Evolutionary conservation across 2,797 vertebrate species (phyloP), one percentile per base, ranked within the genome.

Genomic region (Spea hammondii): DNA sequence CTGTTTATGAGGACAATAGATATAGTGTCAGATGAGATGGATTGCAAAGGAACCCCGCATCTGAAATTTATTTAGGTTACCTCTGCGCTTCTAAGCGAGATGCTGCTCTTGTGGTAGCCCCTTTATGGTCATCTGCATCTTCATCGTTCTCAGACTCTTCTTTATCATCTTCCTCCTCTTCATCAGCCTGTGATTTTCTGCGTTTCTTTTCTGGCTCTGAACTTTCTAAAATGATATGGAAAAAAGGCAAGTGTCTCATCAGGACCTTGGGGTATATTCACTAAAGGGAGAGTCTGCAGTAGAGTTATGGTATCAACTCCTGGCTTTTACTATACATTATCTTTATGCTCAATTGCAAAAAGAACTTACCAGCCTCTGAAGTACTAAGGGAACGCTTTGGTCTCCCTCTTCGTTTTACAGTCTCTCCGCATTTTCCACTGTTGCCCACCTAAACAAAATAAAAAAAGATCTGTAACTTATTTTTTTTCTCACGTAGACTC

Each of bases 1-100:
- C 32, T 32, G 32, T 32, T 32, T 32, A 32, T 17, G 46, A 48
- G 48, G 48, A 6, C 13, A 72, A 9, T 12, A n/a, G 45, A 1
- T 1, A n/a, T 4, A 10, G 7, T 14, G 1, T 46, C 11, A 7
- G 10, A 13, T 1, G 48, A 54, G 45, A n/a, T 32, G 8, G 8
- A 11, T 4, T 6, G n/a, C 1, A 7, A 13, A 17, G 17, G 17
- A 17, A 17, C 17, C 17, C 17, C 17, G 17, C 17, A 17, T 17
- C 17, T 17, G 17, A 17, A 17, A 8, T 14, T 13, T 68, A 7
- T 14, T 55, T 55, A 4, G 11, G 1, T 89, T 93, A 98, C 97
- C 93, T 96, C 84, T 97, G 94, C 51, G 96, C 95, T 87, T 98
- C 97, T 74, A 96, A 89, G 46, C 96, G 94, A 72, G 95, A 89